Base-by-base conservation (phyloP, 2,113 vertebrate species). In the Blennius ocellaris region DNA sequence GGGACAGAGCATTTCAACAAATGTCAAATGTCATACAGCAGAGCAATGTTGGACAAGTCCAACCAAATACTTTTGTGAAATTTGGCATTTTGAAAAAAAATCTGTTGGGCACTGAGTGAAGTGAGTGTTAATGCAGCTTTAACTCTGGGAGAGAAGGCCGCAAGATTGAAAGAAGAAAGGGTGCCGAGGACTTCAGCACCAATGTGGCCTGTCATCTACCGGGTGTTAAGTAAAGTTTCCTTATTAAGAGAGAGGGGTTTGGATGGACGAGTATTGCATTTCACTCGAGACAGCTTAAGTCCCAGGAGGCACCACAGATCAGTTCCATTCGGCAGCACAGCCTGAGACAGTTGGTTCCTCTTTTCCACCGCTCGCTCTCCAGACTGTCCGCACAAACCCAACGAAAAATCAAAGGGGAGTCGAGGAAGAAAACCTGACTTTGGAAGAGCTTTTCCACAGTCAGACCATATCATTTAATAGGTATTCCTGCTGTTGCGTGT, bases 121-220 rank as follows among this genome's bases (percentile, higher is more conserved):
- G 30, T 3, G 40, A 64, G 38, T 93, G 83, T 93, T 93, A 92
- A 82, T 92, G 92, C 90, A 91, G 88, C 86, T 90, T 93, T 89
- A 74, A 80, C 59, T 53, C 49, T 55, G 87, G 87, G 90, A 50
- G 80, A 77, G 50, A 86, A 87, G 86, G 62, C 82, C 70, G 55
- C 85, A 88, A 78, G 73, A 66, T 16, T n/a, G 57, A 81, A 51
- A 74, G 65, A 74, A 73, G 67, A 86, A 75, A 83, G 75, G 38
- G 9, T 78, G 65, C 68, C 78, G 68, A 30, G 51, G 65, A 59
- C 60, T 45, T 84, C 63, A 61, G 45, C 59, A 85, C 67, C 82
- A 84, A 81, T 81, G 65, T 45, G 62, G 82, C 74, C 75, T 72
- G 73, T 77, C 82, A 85, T 80, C 71, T 82, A 80, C 71, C 6